Evolutionary conservation across 2,113 vertebrate species (phyloP).

Genomic region (Chelonoidis abingdonii): DNA sequence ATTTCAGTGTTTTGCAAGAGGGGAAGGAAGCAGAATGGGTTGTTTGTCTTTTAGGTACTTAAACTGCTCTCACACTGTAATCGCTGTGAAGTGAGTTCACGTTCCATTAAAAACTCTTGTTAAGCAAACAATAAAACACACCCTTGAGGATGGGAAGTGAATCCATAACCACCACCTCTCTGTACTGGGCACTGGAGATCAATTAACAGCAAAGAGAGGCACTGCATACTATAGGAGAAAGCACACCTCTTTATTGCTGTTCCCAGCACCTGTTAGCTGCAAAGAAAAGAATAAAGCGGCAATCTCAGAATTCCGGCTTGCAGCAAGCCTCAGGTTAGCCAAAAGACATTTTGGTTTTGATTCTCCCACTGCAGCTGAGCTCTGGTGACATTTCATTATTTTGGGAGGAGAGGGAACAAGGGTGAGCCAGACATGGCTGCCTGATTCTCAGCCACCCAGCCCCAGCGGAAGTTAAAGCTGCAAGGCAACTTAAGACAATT

Average conservation of each 20-base stretch:
- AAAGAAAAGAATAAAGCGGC: neutral
- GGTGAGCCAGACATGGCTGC: neutral
- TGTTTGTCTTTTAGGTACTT: neutral
- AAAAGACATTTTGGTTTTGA: neutral
- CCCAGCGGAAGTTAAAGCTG: neutral
- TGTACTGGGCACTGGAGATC: neutral
- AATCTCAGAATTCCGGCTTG: neutral
- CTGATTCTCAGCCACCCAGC: accelerated
- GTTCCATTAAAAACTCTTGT: neutral
- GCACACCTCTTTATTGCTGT: neutral
- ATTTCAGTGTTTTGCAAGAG: neutral
- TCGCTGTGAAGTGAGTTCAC: neutral
- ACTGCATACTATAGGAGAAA: too few species aligned
- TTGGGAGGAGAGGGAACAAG: neutral
- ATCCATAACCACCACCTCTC: neutral
- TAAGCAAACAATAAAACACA: neutral
- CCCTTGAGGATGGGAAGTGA: neutral
- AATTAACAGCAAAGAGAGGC: neutral
- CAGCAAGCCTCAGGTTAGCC: neutral
- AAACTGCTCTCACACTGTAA: neutral
- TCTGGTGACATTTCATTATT: neutral
- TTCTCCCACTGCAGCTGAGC: neutral
- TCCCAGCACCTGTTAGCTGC: neutral
- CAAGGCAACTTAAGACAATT: neutral
- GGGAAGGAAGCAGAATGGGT: neutral